A percentile compares a stretch with the other conserved stretches of the same genome.
phyloP scores from a whole-genome alignment of 1,140 invertebrate genomes.

The Solenopsis fugax region DNA sequence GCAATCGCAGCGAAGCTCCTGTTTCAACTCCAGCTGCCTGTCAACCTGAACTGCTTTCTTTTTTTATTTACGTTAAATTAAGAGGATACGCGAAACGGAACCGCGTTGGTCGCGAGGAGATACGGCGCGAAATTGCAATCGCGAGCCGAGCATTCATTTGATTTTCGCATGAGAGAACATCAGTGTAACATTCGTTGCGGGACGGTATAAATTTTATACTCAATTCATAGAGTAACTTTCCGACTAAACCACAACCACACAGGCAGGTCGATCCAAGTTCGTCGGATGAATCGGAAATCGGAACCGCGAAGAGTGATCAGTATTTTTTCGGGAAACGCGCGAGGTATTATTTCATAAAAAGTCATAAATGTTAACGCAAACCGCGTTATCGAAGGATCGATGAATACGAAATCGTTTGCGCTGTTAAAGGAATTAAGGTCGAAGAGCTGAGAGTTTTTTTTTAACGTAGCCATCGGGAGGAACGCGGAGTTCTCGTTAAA shows the following conservation, averaged over 20 bases:
- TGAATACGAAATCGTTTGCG: conserved; percentile 3
- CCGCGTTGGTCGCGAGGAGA: not conserved
- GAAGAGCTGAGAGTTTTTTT: conserved; percentile 44
- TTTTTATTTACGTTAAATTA: conserved; percentile 21
- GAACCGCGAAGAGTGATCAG: not conserved
- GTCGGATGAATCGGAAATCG: not conserved
- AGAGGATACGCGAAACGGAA: conserved; percentile 1
- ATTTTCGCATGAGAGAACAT: conserved; percentile 12
- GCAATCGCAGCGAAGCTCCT: conserved; percentile 87
- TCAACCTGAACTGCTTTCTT: conserved; percentile 79
- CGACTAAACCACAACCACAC: not conserved
- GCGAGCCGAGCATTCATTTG: conserved; percentile 9
- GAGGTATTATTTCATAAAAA: not conserved
- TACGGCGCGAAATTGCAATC: not conserved
- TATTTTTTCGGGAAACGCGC: not conserved
- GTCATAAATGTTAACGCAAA: not conserved
- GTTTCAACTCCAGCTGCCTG: conserved; percentile 83
- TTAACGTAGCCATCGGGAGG: not conserved
- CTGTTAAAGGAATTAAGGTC: conserved; percentile 8
- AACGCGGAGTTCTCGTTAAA: conserved; percentile 63
- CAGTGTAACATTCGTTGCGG: not conserved
- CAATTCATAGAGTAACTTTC: not conserved
- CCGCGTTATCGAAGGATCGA: not conserved
- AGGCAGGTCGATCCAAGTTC: not conserved
- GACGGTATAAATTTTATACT: conserved; percentile 25